phyloP scores from a whole-genome alignment of 2,888 invertebrate species.

The Nowickia ferox region DNA sequence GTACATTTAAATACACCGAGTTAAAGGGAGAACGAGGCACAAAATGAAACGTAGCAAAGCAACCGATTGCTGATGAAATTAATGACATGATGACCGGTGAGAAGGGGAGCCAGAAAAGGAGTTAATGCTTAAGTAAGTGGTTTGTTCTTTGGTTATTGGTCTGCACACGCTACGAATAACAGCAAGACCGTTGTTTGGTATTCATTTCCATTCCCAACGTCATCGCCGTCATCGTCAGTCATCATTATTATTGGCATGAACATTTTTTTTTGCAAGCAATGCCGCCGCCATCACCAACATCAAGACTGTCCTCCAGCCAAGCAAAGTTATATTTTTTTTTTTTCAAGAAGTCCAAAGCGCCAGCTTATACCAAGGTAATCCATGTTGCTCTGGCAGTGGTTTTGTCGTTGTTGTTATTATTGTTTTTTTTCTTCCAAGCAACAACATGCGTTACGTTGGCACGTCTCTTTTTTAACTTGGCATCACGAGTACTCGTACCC shows the following conservation, averaged over 20 bases:
- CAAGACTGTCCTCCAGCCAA: conserved; percentile 28
- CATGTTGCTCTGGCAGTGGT: conserved; percentile 51
- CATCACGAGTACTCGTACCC: not conserved
- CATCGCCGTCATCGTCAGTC: conserved; percentile 36
- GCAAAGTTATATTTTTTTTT: not conserved
- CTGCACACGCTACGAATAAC: conserved; percentile 17
- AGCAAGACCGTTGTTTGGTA: conserved; percentile 50
- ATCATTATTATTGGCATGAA: conserved; percentile 35
- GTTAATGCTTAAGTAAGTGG: conserved; percentile 55
- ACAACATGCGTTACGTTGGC: conserved; percentile 64
- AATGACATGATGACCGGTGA: not conserved
- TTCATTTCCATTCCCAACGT: conserved; percentile 57
- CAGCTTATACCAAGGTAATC: conserved; percentile 67
- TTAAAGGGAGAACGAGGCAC: conserved; percentile 24
- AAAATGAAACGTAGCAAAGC: conserved; percentile 30
- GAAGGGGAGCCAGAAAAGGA: conserved; percentile 14
- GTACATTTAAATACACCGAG: not conserved
- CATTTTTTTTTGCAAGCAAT: conserved; percentile 28
- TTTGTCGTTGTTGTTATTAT: conserved; percentile 52
- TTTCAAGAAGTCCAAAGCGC: conserved; percentile 61
- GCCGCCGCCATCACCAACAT: conserved; percentile 18
- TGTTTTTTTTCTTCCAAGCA: conserved; percentile 41
- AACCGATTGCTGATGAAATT: conserved; percentile 2
- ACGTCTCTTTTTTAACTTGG: conserved; percentile 48
- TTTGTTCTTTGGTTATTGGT: conserved; percentile 61